Evolutionary conservation across 2,797 vertebrate genomes (phyloP).

Genomic region (Rhinoraja longicauda): DNA sequence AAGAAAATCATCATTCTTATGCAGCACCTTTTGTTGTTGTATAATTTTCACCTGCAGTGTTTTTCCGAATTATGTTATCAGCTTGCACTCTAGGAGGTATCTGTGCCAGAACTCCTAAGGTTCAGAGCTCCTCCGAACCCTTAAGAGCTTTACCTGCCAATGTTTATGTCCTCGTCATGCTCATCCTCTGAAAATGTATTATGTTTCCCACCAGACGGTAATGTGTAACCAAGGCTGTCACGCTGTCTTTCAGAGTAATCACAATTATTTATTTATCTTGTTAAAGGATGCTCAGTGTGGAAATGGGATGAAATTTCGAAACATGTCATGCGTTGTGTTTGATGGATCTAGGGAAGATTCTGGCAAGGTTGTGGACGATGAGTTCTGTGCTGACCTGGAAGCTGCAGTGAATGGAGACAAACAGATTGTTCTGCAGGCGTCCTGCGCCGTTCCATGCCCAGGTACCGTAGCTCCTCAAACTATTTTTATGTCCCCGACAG

Average conservation of each 20-base stretch:
- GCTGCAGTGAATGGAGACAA: constrained; percentile 67
- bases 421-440: constrained; percentile 71
- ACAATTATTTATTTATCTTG: constrained; percentile 42
- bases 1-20: too few species aligned
- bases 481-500: not conserved
- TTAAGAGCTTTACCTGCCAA: not conserved
- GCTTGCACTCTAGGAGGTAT: not conserved
- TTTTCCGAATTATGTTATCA: not conserved
- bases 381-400: constrained; percentile 78
- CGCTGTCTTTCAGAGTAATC: not conserved
- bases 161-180: not conserved
- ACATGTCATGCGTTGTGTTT: constrained; percentile 85
- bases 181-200: not conserved
- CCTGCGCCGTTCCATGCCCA: constrained; percentile 85
- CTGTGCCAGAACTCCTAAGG: not conserved
- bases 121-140: not conserved
- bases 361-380: constrained; percentile 79
- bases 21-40: not conserved
- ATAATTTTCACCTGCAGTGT: not conserved
- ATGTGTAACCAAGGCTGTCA: not conserved
- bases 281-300: constrained; percentile 85
- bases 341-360: constrained; percentile 69
- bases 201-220: not conserved
- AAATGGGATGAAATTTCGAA: constrained; percentile 76
- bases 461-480: constrained; percentile 58